Evolutionary conservation across 2,888 invertebrate species (phyloP).

Genomic region (Micropterix aruncella): DNA sequence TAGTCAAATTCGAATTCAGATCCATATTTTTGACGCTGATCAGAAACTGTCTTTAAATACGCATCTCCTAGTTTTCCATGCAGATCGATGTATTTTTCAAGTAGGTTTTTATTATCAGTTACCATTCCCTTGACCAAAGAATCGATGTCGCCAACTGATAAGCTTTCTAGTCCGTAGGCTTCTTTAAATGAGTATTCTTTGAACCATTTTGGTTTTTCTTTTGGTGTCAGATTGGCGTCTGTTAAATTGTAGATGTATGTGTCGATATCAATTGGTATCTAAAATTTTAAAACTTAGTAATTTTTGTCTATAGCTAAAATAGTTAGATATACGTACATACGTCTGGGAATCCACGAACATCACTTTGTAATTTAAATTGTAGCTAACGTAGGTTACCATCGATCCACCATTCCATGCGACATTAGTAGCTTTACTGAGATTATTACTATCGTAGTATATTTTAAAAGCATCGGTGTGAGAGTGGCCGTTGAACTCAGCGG

Average conservation of each 20-base stretch:
- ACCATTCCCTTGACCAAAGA: constrained; percentile 44
- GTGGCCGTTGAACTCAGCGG: constrained; percentile 73
- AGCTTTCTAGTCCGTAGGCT: constrained; percentile 43
- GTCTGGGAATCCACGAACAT: constrained; percentile 48
- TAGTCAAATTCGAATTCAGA: neutral
- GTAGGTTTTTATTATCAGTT: constrained; percentile 26
- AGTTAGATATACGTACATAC: constrained; percentile 29
- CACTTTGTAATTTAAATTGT: constrained; percentile 75
- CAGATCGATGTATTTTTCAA: constrained; percentile 27
- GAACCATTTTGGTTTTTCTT: constrained; percentile 53
- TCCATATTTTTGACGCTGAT: neutral
- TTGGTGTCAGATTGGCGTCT: constrained; percentile 47
- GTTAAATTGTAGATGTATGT: constrained; percentile 66
- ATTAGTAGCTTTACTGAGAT: constrained; percentile 38
- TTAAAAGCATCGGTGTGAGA: constrained; percentile 63
- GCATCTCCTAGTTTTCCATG: neutral
- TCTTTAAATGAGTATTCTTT: constrained; percentile 62
- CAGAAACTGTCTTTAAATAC: neutral
- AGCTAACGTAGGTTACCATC: constrained; percentile 53
- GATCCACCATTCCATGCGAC: constrained; percentile 78
- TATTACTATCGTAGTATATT: constrained; percentile 46
- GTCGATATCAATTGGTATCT: constrained; percentile 52
- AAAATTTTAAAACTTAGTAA: constrained; percentile 14
- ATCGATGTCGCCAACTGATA: constrained; percentile 48
- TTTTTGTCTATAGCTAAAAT: neutral